Conservation (phyloP, 64 coral and sea anemone species). For the Montipora capricornis region DNA sequence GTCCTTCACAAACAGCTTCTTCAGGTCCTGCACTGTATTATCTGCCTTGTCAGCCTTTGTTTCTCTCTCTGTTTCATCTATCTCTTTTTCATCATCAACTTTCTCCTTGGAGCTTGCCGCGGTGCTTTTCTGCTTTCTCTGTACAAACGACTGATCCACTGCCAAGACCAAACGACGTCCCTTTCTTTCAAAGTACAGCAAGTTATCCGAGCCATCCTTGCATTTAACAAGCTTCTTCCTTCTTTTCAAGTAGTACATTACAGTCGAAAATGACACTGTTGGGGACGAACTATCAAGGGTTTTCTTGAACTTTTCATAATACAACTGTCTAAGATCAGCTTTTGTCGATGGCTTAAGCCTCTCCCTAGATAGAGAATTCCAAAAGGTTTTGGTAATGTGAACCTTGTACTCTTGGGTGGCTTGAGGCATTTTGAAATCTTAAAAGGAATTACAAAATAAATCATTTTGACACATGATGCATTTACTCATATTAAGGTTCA, state of each 20-base stretch:
- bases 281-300: neutral
- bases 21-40: constrained; percentile 11
- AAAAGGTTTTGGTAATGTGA: constrained; percentile 59
- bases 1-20: constrained; percentile 54
- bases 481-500: no score
- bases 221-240: constrained; percentile 62
- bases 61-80: constrained; percentile 18
- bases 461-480: neutral
- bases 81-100: constrained; percentile 35
- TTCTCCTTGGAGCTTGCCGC: neutral
- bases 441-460: neutral
- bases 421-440: constrained; percentile 32
- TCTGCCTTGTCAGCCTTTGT: neutral
- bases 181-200: constrained; percentile 69
- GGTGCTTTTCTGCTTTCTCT: constrained; percentile 31
- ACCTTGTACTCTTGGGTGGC: constrained; percentile 7
- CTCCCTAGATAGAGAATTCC: constrained; percentile 43
- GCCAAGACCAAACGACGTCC: constrained; percentile 64
- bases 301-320: constrained; percentile 70
- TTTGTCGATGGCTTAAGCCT: constrained; percentile 43
- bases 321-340: constrained; percentile 42
- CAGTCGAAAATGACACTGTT: constrained; percentile 53
- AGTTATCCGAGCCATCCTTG: constrained; percentile 30
- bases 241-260: constrained; percentile 61
- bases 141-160: constrained; percentile 63